These are phyloP conservation scores for Chironomus tentans DNA, from an alignment of 2,888 invertebrate species.

Conservation along the genomic window DNA sequence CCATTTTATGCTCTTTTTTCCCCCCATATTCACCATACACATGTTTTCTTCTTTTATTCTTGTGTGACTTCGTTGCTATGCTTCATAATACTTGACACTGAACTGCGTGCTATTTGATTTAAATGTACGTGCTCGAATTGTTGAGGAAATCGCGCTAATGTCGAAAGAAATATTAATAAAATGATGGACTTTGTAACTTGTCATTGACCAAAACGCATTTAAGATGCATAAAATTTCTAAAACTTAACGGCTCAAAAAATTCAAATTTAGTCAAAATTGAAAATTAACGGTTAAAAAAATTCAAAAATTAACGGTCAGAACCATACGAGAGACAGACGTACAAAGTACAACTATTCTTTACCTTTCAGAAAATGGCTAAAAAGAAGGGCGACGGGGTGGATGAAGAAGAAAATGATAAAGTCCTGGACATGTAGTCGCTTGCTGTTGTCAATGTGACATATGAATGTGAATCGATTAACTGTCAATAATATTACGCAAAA, in stretches of 20 bases:
- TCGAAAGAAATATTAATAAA: not conserved
- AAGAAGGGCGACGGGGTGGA: too few species aligned
- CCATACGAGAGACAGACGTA: too few species aligned
- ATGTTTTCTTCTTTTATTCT: not conserved
- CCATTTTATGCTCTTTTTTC: not conserved
- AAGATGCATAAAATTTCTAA: too few species aligned
- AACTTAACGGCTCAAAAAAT: too few species aligned
- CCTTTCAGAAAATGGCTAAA: too few species aligned
- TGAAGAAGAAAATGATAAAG: not conserved
- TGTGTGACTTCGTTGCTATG: not conserved
- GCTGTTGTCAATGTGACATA: not conserved
- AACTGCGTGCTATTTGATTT: constrained; percentile 1
- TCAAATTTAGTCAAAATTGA: too few species aligned
- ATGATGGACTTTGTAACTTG: too few species aligned
- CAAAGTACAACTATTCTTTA: too few species aligned
- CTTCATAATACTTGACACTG: not conserved
- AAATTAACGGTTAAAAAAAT: too few species aligned
- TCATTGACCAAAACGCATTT: too few species aligned
- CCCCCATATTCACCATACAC: not conserved
- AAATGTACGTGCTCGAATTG: not conserved
- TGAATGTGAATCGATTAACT: not conserved
- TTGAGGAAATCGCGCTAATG: not conserved
- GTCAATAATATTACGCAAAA: not conserved
- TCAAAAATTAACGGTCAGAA: too few species aligned
- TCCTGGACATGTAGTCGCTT: not conserved